These are phyloP conservation scores for Myocastor coypus DNA, from an alignment of 2,113 vertebrate species.

Conservation along the genomic window DNA sequence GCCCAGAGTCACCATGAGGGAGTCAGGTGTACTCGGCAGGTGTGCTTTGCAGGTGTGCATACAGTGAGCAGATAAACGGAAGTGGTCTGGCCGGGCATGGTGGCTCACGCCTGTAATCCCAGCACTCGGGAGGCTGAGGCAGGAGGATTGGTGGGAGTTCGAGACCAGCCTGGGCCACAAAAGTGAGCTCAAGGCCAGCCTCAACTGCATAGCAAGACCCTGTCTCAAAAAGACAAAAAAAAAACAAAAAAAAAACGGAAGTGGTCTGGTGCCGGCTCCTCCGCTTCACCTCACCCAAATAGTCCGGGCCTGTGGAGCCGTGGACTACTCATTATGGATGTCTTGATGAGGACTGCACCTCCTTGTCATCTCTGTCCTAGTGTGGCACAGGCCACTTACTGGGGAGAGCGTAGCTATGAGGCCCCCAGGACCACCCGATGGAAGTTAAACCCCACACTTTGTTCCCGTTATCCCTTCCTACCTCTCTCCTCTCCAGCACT, in stretches of 20 bases:
- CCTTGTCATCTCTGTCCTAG: neutral
- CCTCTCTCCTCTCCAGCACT: neutral
- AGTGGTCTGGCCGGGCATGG: too few relatives aligned
- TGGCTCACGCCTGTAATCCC: too few relatives aligned
- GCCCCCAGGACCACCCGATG: neutral
- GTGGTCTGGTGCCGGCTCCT: fast-evolving
- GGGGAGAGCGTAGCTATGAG: neutral
- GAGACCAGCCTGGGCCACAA: too few relatives aligned
- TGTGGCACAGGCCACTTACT: neutral
- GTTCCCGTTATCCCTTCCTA: fast-evolving
- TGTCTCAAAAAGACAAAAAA: too few relatives aligned
- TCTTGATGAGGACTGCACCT: neutral
- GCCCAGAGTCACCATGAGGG: neutral
- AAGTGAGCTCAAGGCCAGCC: too few relatives aligned
- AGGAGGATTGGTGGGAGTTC: too few relatives aligned
- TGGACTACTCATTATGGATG: neutral
- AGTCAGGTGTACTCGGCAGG: fast-evolving
- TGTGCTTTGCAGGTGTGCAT: fast-evolving
- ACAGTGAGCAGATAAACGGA: neutral
- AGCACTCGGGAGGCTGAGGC: too few relatives aligned
- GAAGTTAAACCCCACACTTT: fast-evolving
- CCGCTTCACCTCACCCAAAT: neutral
- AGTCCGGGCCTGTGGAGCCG: neutral
- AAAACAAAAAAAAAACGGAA: too few relatives aligned
- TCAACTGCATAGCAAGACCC: too few relatives aligned